Base-by-base conservation (phyloP, 1,140 invertebrate genomes). In the Rhyacophila brunnea region DNA sequence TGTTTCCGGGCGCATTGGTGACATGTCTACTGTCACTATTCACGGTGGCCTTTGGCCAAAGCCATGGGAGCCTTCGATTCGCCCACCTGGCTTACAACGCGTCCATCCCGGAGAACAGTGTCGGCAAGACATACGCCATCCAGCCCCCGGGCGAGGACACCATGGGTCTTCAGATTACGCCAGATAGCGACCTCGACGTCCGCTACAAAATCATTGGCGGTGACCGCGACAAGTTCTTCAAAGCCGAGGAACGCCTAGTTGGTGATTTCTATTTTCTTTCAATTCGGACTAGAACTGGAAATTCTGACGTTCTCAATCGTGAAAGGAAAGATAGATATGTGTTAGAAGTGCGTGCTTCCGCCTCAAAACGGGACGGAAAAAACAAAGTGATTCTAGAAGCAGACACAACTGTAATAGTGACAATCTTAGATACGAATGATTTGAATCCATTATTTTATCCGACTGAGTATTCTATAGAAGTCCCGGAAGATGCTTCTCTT, bases 221-320 rank as follows among this genome's bases (percentile, higher is more conserved):
- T 19, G 92, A 97, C 74, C 83, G 85, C 19, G 87, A 93, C 54
- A 90, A 91, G 68, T 89, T 96, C 70, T 98, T 98, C 79, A 95
- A 95, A 71, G 91, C 92, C 0, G 94, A 96, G 71, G 87, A 92
- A 49, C 80, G 85, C 11, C 75, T 85, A 20, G 88, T 98, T 9
- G 95, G 94, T 15, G 92, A 97, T 77, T 97, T 96, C 80, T 93
- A 89, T 74, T 98, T 98, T 72, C 81, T 98, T 17, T 80, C 89
- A 23, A 85, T 98, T 53, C 81, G 93, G 64, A 96, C 91, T 56
- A 83, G 90, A 68, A 93, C 91, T 19, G 90, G 87, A 42, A 91
- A 91, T 70, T 81, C 87, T 19, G 87, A 88, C 62, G 90, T 93
- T 49, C 77, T 98, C 32, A 98, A 98, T 76, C 83, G 96, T 20